Evolutionary conservation across 53 echinoderm and acorn worm species (phyloP), one percentile per base, ranked within the genome.

Genomic region (Astropecten irregularis): DNA sequence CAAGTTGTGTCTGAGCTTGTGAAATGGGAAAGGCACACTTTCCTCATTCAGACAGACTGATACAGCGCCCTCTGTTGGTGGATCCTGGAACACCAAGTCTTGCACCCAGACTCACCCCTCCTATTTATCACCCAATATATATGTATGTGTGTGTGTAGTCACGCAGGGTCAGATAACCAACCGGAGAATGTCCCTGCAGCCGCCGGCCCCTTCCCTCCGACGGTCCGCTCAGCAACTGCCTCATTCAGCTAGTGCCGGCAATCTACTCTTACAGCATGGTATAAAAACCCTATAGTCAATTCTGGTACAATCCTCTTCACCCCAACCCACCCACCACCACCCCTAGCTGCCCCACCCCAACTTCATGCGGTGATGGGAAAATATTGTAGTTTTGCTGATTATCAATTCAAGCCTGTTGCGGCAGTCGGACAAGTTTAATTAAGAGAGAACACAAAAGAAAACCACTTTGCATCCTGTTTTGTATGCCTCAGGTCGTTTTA

Each of bases 261-360:
- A 92, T 29, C 92, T 92, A 36, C 92, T 84, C 77, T 82, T 73
- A 47, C 33, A 85, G 18, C 77, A 87, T 70, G 87, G 91, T 87
- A 87, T 91, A 40, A 60, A 46, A 23, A 23, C 68, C 27, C 59
- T 9, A 29, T 15, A 34, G 30, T 1, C 38, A n/a, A 64, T 27
- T 58, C 30, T 58, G 30, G 59, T 29, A 11, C 6, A 30, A 25
- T 9, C 26, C 26, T 0, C 0, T 13, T 4, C 9, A 10, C 28
- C 28, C n/a, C n/a, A n/a, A n/a, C n/a, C n/a, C n/a, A n/a, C n/a
- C n/a, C n/a, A n/a, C n/a, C n/a, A n/a, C n/a, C n/a, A n/a, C n/a
- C n/a, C n/a, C n/a, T n/a, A n/a, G n/a, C n/a, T n/a, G n/a, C n/a
- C n/a, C n/a, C n/a, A n/a, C n/a, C n/a, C n/a, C n/a, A n/a, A n/a